These are phyloP conservation scores for Rhinichthys klamathensis DNA, from an alignment of 2,113 vertebrate genomes.

Conservation along the genomic window DNA sequence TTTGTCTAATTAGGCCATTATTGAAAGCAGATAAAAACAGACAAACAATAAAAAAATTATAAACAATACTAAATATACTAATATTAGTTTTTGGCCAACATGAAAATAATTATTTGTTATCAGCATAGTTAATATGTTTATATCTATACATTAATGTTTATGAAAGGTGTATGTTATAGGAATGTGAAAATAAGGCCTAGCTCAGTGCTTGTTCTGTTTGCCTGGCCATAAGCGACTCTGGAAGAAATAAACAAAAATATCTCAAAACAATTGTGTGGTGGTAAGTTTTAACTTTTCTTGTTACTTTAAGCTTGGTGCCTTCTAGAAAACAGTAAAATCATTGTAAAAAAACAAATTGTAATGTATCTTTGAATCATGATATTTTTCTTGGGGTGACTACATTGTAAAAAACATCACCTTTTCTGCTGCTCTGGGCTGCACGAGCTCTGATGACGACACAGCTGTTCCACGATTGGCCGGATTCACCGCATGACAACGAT, in stretches of 20 bases:
- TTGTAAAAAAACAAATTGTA: background rate
- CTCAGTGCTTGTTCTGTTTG: slow-evolving; percentile 89
- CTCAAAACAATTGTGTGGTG: slow-evolving; percentile 89
- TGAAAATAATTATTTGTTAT: background rate
- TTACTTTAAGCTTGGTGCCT: background rate
- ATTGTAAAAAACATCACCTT: too few relatives aligned
- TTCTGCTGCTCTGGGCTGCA: too few relatives aligned
- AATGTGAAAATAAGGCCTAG: slow-evolving; percentile 84
- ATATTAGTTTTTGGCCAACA: background rate
- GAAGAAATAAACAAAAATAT: slow-evolving; percentile 90
- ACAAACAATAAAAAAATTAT: background rate
- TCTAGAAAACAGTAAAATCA: background rate
- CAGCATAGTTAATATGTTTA: background rate
- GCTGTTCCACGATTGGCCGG: too few relatives aligned
- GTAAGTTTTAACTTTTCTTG: slow-evolving; percentile 72
- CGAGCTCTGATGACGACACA: too few relatives aligned
- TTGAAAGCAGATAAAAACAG: background rate
- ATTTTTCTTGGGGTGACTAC: too few relatives aligned
- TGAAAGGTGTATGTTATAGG: slow-evolving; percentile 62
- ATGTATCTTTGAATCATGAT: too few relatives aligned
- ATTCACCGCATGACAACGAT: too few relatives aligned
- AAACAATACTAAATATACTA: background rate
- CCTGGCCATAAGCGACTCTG: slow-evolving; percentile 91
- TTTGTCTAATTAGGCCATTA: background rate
- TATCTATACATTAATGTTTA: background rate